Percentiles rank a stretch among this genome's conserved stretches.
phyloP scores from a whole-genome alignment of 2,888 invertebrate genomes.

The Lucinisca nassula region DNA sequence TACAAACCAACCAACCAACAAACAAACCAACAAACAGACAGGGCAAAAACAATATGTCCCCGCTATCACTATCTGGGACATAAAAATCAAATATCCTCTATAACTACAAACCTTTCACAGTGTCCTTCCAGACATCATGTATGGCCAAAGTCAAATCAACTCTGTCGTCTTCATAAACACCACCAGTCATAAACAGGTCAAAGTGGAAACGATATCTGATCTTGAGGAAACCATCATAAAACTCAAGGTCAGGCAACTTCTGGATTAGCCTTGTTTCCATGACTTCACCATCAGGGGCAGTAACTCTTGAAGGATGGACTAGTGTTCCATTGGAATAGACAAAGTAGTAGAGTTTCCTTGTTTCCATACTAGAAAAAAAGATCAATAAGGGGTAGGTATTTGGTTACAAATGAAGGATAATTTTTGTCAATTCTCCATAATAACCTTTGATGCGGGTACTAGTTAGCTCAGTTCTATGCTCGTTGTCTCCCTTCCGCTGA shows the following conservation, averaged over 20 bases:
- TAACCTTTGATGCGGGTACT: too few species aligned
- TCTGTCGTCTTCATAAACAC: constrained; percentile 51
- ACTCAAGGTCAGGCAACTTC: constrained; percentile 3
- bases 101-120: not conserved
- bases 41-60: too few species aligned
- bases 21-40: too few species aligned
- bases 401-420: too few species aligned
- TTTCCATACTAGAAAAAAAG: too few species aligned
- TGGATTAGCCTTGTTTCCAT: constrained; percentile 19
- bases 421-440: too few species aligned
- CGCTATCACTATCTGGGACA: too few species aligned
- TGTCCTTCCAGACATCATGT: constrained; percentile 47
- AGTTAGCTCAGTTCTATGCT: too few species aligned
- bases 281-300: constrained; percentile 18
- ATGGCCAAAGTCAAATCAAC: constrained; percentile 47
- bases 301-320: constrained; percentile 44
- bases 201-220: constrained; percentile 67
- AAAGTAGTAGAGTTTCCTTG: constrained; percentile 56
- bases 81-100: too few species aligned
- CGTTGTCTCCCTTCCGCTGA: too few species aligned
- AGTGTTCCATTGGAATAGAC: constrained; percentile 42
- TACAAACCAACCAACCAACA: too few species aligned
- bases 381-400: too few species aligned
- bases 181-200: constrained; percentile 59
- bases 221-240: constrained; percentile 38